Evolutionary conservation across 2,888 invertebrate species (phyloP).

Genomic region (Idaea straminata): DNA sequence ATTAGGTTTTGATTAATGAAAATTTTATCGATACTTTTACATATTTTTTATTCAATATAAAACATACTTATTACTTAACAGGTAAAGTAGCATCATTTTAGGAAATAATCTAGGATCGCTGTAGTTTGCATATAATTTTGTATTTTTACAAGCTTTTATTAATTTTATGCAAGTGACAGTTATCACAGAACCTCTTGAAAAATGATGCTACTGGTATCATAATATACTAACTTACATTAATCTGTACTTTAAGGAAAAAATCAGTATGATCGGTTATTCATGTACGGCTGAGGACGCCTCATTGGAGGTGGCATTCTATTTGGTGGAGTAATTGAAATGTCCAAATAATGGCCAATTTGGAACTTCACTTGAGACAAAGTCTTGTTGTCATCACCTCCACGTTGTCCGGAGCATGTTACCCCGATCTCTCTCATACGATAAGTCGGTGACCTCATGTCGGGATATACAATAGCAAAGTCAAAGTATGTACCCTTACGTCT

Average conservation of each 20-base stretch:
- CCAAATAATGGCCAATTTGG: conserved; percentile 97
- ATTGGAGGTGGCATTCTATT: conserved; percentile 87
- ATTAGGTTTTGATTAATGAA: neutral
- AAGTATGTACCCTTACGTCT: conserved; percentile 97
- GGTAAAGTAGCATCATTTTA: neutral
- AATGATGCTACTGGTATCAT: neutral
- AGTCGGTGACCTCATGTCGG: conserved; percentile 87
- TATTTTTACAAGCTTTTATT: too few relatives aligned
- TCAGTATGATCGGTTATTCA: conserved; percentile 79
- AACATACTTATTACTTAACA: neutral
- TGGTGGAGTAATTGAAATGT: conserved; percentile 95
- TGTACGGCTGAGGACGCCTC: conserved; percentile 83
- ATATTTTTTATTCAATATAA: neutral
- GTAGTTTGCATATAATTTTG: too few relatives aligned
- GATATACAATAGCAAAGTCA: conserved; percentile 95
- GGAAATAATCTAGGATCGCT: neutral
- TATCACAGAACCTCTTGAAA: neutral
- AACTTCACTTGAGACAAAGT: conserved; percentile 93
- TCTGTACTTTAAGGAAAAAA: neutral
- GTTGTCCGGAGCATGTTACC: conserved; percentile 94
- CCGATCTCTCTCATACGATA: conserved; percentile 97
- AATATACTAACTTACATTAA: neutral
- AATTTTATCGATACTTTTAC: neutral
- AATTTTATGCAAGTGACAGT: too few relatives aligned
- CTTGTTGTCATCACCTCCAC: conserved; percentile 96